Base-by-base conservation (phyloP, 1,140 invertebrate genomes). In the Spodoptera litura region DNA sequence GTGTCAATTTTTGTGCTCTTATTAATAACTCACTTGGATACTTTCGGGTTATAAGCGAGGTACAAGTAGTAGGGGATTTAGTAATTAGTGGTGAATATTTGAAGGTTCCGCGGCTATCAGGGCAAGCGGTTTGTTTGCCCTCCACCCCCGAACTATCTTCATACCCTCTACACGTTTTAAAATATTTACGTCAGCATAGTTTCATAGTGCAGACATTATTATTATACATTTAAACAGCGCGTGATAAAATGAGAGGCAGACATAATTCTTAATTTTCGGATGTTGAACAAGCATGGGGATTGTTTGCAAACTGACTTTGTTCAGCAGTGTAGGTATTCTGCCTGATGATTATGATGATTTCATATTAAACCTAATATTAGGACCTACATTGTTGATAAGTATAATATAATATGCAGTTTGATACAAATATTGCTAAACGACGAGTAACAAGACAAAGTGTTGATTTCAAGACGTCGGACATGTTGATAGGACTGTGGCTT, bases 31-130 rank as follows among this genome's bases (percentile, higher is more conserved):
- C 38, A 10, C 6, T 44, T 44, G 8, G 0, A 44, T 8, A n/a
- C 13, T 12, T 8, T 20, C 56, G 4, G 52, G 25, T 27, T 44
- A 5, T 10, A 38, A 56, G 12, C 13, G 61, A 55, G 12, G 38
- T 59, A 59, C 25, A 4, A 52, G 15, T 13, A 62, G 56, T 52
- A 61, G 20, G 9, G 15, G 20, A 4, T 5, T 4, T 15, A 74
- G 53, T 76, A 77, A 66, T 64, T 55, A 77, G 51, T 66, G 49
- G 61, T 66, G 61, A 77, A 77, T 77, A 77, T 66, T 77, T 77
- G 62, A 77, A 77, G 62, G 61, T 66, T 55, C 35, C 61, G 61
- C 51, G 52, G 59, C 15, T 68, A 71, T 55, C 51, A 68, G 64
- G 64, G 25, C 49, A 52, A 52, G 49, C 52, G 27, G 25, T 55